A percentile compares a stretch with the other conserved stretches of the same genome.
These are phyloP conservation scores for Crocodylus rhombifer DNA, from an alignment of 2,797 vertebrate genomes.

Conservation along the genomic window DNA sequence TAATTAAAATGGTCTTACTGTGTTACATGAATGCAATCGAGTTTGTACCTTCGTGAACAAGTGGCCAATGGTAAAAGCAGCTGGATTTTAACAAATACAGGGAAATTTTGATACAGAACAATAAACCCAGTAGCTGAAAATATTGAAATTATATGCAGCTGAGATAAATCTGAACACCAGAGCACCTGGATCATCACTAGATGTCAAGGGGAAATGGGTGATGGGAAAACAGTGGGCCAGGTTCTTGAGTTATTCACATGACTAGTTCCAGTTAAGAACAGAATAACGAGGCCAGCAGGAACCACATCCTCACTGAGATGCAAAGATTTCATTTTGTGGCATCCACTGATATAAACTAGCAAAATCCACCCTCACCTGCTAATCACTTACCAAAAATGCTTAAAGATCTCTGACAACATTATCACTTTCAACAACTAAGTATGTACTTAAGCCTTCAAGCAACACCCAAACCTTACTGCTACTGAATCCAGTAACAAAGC, in stretches of 20 bases:
- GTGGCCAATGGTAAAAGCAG: conserved; percentile 39
- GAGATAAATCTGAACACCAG: background rate
- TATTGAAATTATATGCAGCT: background rate
- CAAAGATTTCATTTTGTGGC: background rate
- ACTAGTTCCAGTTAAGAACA: background rate
- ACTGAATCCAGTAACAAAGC: background rate
- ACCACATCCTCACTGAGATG: background rate
- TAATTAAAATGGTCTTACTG: conserved; percentile 69
- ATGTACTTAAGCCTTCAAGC: background rate
- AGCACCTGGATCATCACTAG: background rate
- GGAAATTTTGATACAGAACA: conserved; percentile 17
- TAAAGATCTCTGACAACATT: conserved; percentile 25
- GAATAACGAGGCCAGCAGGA: background rate
- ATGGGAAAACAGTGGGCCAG: fast-evolving
- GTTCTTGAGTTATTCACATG: background rate
- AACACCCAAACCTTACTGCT: background rate
- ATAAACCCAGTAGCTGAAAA: conserved; percentile 17
- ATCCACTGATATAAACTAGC: background rate
- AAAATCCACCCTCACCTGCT: background rate
- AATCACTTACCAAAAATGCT: background rate
- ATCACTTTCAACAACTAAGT: conserved; percentile 37
- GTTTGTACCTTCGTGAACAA: conserved; percentile 38
- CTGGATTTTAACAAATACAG: background rate
- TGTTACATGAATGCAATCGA: conserved; percentile 54
- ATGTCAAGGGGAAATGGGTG: background rate